A percentile compares a stretch with the other conserved stretches of the same genome.
Conservation (phyloP, 2,113 vertebrate species). For the Scomber japonicus region DNA sequence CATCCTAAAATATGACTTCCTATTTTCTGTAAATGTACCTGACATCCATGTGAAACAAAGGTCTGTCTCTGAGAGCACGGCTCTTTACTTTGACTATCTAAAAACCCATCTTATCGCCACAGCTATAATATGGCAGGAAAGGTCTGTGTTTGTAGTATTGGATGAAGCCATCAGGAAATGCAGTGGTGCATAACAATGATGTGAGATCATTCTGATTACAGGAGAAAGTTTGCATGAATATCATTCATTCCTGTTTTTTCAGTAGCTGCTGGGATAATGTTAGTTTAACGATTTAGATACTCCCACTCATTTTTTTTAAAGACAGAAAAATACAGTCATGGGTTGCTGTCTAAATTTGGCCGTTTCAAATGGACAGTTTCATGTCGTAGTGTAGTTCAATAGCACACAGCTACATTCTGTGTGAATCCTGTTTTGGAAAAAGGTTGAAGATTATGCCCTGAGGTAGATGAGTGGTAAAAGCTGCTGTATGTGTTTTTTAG, state of each 20-base stretch:
- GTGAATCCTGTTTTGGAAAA: neutral
- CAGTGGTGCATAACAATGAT: conserved; percentile 20
- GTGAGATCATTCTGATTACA: conserved; percentile 28
- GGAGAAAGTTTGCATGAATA: conserved; percentile 54
- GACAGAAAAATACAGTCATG: neutral
- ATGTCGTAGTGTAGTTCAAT: neutral
- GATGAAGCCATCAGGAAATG: conserved; percentile 51
- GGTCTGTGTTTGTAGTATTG: conserved; percentile 31
- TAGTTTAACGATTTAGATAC: conserved; percentile 5
- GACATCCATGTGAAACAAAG: conserved; percentile 34
- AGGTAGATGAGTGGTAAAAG: neutral
- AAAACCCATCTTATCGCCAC: conserved; percentile 54
- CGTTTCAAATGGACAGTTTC: neutral
- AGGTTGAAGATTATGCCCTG: neutral
- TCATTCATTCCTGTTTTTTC: conserved; percentile 32
- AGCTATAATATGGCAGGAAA: conserved; percentile 18
- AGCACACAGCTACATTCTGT: neutral
- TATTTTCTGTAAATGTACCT: conserved; percentile 49
- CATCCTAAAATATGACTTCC: conserved; percentile 41
- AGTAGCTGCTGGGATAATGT: neutral
- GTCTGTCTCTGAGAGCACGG: conserved; percentile 17
- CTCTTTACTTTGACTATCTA: conserved; percentile 60
- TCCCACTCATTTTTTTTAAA: conserved; percentile 20
- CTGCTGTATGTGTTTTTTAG: neutral
- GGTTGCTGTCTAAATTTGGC: neutral